Evolutionary conservation across 2,113 vertebrate species (phyloP).

Genomic region (Rhinoptilus africanus): DNA sequence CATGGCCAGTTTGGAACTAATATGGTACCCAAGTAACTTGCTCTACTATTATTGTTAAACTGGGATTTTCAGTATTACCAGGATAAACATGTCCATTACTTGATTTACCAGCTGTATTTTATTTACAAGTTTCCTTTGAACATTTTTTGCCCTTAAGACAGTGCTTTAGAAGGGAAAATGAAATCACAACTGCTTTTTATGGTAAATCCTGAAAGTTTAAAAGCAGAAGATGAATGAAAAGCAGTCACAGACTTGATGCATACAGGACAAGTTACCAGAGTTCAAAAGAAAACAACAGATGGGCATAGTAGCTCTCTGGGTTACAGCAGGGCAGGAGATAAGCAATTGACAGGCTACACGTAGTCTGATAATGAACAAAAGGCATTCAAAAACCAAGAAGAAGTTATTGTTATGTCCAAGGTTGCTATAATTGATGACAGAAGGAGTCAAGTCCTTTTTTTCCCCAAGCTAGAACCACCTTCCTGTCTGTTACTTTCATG

Average conservation of each 20-base stretch:
- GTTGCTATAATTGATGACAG: not conserved
- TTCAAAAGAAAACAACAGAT: not conserved
- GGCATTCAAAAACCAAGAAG: not conserved
- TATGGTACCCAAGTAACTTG: not conserved
- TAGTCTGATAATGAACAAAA: not conserved
- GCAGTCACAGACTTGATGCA: not conserved
- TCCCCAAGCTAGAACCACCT: not conserved
- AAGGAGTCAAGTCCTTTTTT: not conserved
- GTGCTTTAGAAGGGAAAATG: not conserved
- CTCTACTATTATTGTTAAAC: not conserved
- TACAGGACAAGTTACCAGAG: not conserved
- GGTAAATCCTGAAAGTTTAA: not conserved
- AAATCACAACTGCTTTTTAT: not conserved
- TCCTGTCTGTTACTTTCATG: not conserved
- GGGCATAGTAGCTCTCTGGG: not conserved
- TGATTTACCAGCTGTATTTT: not conserved
- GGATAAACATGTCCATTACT: not conserved
- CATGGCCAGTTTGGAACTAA: not conserved
- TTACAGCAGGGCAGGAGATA: not conserved
- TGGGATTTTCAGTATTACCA: not conserved
- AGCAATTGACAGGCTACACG: not conserved
- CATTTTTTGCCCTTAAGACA: not conserved
- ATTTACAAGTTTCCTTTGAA: not conserved
- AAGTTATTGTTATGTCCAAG: not conserved
- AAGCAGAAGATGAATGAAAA: not conserved